Percentiles rank a stretch among this genome's conserved stretches.
These are phyloP conservation scores for Octonoba sinensis DNA, from an alignment of 2,888 invertebrate genomes.

Conservation along the genomic window DNA sequence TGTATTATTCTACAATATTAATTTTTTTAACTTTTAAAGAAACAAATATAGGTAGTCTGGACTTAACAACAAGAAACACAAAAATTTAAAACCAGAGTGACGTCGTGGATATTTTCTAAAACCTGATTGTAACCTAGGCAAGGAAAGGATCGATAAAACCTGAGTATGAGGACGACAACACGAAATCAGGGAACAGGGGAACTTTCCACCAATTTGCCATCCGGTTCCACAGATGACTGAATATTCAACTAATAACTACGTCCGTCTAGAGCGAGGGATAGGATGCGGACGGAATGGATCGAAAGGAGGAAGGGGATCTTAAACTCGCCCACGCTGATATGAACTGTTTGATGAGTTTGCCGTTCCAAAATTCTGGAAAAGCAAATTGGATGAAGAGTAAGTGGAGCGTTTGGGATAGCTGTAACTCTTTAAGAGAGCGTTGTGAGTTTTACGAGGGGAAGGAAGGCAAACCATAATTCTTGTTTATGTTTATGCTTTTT, in stretches of 20 bases:
- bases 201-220: constrained; percentile 36
- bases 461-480: constrained; percentile 15
- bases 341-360: constrained; percentile 41
- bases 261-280: constrained; percentile 5
- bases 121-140: no score
- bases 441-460: constrained; percentile 10
- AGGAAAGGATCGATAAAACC: constrained; percentile 17
- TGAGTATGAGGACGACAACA: constrained; percentile 5
- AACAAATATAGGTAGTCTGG: no score
- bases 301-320: constrained; percentile 12
- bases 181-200: constrained; percentile 16
- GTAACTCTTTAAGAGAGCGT: no score
- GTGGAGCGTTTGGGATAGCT: constrained; percentile 20
- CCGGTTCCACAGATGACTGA: constrained; percentile 25
- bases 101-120: no score
- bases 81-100: no score
- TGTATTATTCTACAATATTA: no score
- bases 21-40: no score
- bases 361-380: constrained; percentile 26
- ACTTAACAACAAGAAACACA: no score
- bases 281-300: neutral
- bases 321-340: constrained; percentile 27
- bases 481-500: constrained; percentile 16
- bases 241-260: constrained; percentile 42
- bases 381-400: constrained; percentile 32